phyloP scores from a whole-genome alignment of 2,797 vertebrate genomes.

The Mustela erminea region DNA sequence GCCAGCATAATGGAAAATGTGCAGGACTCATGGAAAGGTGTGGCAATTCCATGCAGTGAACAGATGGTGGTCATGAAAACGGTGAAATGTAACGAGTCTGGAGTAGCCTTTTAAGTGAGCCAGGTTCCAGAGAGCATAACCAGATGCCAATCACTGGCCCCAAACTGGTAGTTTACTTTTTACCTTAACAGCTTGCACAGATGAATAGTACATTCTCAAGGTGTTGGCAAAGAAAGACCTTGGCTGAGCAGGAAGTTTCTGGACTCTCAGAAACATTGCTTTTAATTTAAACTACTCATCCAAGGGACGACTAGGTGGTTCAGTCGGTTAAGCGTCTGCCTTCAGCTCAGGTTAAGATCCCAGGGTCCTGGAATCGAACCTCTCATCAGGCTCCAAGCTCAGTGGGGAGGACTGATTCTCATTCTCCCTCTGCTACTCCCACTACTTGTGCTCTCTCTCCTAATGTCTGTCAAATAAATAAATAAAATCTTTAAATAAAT shows the following conservation, averaged over 20 bases:
- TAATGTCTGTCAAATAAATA: too few species aligned
- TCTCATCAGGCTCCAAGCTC: too few species aligned
- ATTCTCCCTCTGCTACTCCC: neutral
- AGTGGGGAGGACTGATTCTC: too few species aligned
- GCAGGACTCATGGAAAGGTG: neutral
- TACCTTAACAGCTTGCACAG: constrained; percentile 27
- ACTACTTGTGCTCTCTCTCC: too few species aligned
- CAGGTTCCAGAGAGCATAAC: constrained; percentile 37
- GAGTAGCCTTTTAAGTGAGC: constrained; percentile 70
- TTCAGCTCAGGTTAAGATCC: too few species aligned
- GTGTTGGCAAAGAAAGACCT: neutral
- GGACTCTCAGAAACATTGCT: constrained; percentile 28
- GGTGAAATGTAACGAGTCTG: constrained; percentile 72
- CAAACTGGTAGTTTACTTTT: constrained; percentile 56
- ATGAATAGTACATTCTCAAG: constrained; percentile 34
- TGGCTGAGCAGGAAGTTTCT: constrained; percentile 54
- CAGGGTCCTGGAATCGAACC: too few species aligned
- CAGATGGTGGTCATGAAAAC: constrained; percentile 74
- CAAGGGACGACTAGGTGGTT: too few species aligned
- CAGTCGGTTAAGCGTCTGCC: too few species aligned
- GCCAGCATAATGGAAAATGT: constrained; percentile 52
- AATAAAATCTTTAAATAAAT: too few species aligned
- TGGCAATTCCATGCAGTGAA: constrained; percentile 39
- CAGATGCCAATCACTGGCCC: constrained; percentile 60
- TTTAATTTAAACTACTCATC: constrained; percentile 31